Conservation (phyloP, 2,797 vertebrate genomes). For the Phylloscopus collybita region DNA sequence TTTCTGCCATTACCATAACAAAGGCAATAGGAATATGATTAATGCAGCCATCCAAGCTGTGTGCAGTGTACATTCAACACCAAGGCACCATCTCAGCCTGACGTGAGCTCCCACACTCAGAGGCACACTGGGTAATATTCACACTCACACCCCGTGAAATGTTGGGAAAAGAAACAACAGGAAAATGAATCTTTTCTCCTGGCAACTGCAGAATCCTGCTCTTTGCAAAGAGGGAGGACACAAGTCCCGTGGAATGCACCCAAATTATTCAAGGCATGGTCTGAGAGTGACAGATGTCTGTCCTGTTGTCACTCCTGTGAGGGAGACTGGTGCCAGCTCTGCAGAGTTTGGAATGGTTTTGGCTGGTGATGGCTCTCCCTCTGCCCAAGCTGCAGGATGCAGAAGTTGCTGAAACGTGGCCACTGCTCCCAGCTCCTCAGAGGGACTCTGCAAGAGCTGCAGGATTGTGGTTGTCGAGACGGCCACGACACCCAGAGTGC, state of each 20-base stretch:
- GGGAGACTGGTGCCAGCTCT: neutral
- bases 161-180: neutral
- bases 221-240: neutral
- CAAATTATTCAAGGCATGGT: neutral
- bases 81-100: neutral
- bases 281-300: neutral
- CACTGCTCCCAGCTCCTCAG: neutral
- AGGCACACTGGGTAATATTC: conserved; percentile 6
- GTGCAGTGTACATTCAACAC: conserved; percentile 52
- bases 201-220: neutral
- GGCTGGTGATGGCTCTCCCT: neutral
- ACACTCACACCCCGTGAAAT: neutral
- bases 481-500: neutral
- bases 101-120: neutral
- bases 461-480: neutral
- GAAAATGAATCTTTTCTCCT: neutral
- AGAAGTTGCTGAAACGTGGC: neutral
- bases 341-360: neutral
- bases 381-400: neutral
- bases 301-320: rapidly evolving
- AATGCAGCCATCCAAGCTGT: conserved; percentile 47
- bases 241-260: neutral
- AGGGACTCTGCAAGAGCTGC: neutral
- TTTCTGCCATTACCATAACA: conserved; percentile 21
- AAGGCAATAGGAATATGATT: conserved; percentile 48